Evolutionary conservation across 2,113 vertebrate genomes (phyloP), one percentile per base, ranked within the genome.

Genomic region (Lasiurus cinereus): DNA sequence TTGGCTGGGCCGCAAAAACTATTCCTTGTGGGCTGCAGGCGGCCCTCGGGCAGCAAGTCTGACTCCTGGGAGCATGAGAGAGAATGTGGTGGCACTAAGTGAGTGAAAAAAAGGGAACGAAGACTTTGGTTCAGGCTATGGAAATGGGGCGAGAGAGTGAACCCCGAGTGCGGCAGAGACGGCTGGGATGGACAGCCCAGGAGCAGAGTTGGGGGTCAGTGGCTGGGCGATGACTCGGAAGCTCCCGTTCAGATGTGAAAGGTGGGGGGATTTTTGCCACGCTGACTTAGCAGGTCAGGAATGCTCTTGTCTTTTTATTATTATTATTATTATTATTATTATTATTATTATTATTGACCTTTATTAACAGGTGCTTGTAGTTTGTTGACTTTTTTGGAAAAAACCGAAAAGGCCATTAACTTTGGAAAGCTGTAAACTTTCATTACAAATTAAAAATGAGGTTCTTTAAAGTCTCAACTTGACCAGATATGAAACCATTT

Each of bases 191-290:
- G 15, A 14, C 10, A 39, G 73, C 29, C 82, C 4, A 3, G 1
- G 4, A 43, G 79, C 24, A 33, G 52, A 24, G 74, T 0, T 6
- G 21, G 8, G 46, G 19, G 10, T 29, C 70, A 0, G 9, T 1
- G 33, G 78, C 0, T 3, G 6, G 77, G 24, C 14, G n/a, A 4
- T 4, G 6, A n/a, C 9, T 3, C 0, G 0, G 22, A 11, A 10
- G 18, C 31, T 2, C 15, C 9, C 2, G 13, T 9, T 8, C n/a
- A 12, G 27, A 27, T 3, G 1, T 19, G 1, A 13, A 15, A 36
- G 27, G 6, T 0, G 24, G 9, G 31, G 36, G 39, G 12, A 7
- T 19, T 33, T 10, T 8, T 33, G 1, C 18, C 21, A 8, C 22
- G 8, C 0, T 0, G 1, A 1, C 2, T 0, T 1, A 21, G 3